Evolutionary conservation across 2,888 invertebrate species (phyloP), one percentile per base, ranked within the genome.

Genomic region (Hyles lineata): DNA sequence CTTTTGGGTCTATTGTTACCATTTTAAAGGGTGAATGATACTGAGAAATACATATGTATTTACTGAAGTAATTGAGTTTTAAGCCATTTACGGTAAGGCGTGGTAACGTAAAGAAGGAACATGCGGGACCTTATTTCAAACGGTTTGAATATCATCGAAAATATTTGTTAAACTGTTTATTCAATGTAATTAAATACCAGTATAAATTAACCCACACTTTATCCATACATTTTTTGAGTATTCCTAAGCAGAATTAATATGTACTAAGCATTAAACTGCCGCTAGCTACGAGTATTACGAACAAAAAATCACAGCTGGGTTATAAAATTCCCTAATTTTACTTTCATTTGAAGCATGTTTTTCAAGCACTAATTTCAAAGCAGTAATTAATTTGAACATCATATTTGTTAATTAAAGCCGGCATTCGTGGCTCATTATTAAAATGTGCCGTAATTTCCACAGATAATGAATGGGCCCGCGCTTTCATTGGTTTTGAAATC

Each of bases 371-470:
- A 25, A 23, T 11, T 15, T 25, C 17, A 25, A 60, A 55, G 55
- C 55, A n/a, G n/a, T n/a, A 55, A 60, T 60, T 60, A 60, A 60
- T 60, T 60, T 60, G 6, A 60, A 25, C 60, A 60, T 60, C 3
- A 60, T 60, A 60, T 60, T 60, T 60, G 25, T 9, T 60, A 60
- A 60, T 15, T 25, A 55, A 55, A 55, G n/a, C 55, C 55, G n/a
- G 9, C 60, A 60, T 60, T 60, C 60, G 25, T 25, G 7, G 60
- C 17, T 60, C 60, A 60, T 60, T 25, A 55, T n/a, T 55, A 55
- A 60, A 60, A 60, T 25, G 60, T 60, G 25, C 25, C 60, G 25
- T 60, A 60, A 60, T 60, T 60, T 60, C 25, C 25, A n/a, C 21
- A n/a, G 59, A 59, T 59, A 21, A 59, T 59, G 59, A 59, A 59